These are phyloP conservation scores for Cheirogaleus major DNA, from an alignment of 2,797 vertebrate species.

Conservation along the genomic window DNA sequence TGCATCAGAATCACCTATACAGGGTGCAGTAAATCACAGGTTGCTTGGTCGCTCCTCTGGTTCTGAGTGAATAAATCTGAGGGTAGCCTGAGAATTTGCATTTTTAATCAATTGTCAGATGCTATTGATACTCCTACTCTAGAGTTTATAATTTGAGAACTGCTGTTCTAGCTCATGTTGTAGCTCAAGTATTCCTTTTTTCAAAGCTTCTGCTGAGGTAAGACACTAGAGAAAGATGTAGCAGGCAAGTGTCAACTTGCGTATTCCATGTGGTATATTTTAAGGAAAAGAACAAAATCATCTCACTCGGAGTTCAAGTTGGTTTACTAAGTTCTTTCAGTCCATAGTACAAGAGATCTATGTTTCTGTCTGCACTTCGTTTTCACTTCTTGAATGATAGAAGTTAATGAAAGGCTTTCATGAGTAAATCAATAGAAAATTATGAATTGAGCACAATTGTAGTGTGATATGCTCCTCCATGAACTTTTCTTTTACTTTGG, in stretches of 20 bases:
- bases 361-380: background rate
- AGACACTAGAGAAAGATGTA: background rate
- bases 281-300: background rate
- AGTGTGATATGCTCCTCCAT: background rate
- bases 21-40: background rate
- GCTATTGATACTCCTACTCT: background rate
- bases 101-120: background rate
- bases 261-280: background rate
- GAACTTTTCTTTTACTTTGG: background rate
- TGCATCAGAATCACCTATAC: background rate
- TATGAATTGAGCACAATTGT: background rate
- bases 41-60: rapidly evolving
- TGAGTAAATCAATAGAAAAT: background rate
- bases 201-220: background rate
- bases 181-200: background rate
- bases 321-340: background rate
- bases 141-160: background rate
- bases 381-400: background rate
- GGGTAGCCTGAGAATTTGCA: background rate
- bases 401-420: background rate
- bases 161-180: background rate
- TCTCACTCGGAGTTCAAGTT: background rate
- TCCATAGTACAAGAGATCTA: background rate
- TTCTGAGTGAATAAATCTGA: background rate
- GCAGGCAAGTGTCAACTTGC: background rate